Conservation (phyloP, 2,113 vertebrate species). For the Mesitornis unicolor region DNA sequence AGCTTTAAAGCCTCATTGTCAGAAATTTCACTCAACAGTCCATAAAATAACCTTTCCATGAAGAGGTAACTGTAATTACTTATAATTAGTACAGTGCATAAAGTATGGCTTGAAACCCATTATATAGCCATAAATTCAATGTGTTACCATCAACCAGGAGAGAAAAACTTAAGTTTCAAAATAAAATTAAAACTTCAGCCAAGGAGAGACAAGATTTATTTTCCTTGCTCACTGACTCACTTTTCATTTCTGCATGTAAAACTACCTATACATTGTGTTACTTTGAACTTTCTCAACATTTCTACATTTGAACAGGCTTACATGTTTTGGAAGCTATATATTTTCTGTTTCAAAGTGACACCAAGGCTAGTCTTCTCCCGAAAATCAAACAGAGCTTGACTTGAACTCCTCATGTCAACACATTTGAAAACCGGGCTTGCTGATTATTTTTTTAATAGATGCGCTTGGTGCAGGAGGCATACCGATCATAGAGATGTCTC, state of each 20-base stretch:
- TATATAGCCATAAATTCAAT: constrained; percentile 18
- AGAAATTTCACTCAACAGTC: constrained; percentile 45
- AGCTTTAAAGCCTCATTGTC: background rate
- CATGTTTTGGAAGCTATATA: background rate
- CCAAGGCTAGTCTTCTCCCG: background rate
- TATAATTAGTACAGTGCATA: constrained; percentile 26
- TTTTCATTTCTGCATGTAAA: background rate
- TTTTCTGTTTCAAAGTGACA: background rate
- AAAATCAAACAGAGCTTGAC: background rate
- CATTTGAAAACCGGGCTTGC: background rate
- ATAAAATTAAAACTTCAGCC: background rate
- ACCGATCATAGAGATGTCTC: background rate
- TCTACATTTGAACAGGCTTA: background rate
- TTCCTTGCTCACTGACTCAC: background rate
- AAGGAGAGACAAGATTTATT: background rate
- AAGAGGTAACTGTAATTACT: constrained; percentile 55
- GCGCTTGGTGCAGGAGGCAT: background rate
- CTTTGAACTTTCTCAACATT: background rate
- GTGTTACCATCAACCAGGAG: constrained; percentile 17
- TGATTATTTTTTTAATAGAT: background rate
- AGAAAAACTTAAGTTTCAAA: constrained; percentile 27
- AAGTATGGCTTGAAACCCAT: constrained; percentile 36
- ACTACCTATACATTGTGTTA: background rate
- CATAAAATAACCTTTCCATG: constrained; percentile 37
- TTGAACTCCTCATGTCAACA: background rate